Evolutionary conservation across 2,797 vertebrate species (phyloP).

Genomic region (Enteromius thamalakanensis): DNA sequence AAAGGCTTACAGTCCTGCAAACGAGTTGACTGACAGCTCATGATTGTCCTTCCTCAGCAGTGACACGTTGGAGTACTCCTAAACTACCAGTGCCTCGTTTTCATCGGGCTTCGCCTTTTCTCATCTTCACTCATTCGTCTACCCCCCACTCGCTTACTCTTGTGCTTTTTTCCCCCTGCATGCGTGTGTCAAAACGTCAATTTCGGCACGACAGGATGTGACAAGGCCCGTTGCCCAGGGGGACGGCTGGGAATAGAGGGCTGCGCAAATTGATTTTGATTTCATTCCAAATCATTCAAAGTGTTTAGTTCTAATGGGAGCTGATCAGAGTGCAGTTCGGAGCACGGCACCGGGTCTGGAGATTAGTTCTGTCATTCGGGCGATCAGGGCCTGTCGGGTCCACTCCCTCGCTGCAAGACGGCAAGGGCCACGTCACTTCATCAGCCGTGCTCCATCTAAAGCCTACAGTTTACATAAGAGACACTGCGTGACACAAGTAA

Average conservation of each 20-base stretch:
- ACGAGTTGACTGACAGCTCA: constrained; percentile 71
- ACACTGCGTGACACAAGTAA: constrained; percentile 9
- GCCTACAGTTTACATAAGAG: constrained; percentile 64
- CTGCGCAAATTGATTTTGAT: constrained; percentile 85
- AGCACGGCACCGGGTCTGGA: constrained; percentile 71
- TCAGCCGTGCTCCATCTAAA: constrained; percentile 51
- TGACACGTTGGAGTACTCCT: constrained; percentile 66
- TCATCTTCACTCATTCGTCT: constrained; percentile 60
- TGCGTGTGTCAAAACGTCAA: constrained; percentile 83
- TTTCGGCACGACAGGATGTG: constrained; percentile 78
- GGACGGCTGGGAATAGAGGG: constrained; percentile 74
- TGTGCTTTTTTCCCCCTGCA: constrained; percentile 52
- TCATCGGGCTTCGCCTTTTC: constrained; percentile 57
- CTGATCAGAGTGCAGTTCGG: constrained; percentile 81
- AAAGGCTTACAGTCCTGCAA: constrained; percentile 42
- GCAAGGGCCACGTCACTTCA: constrained; percentile 39
- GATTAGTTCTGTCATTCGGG: constrained; percentile 80
- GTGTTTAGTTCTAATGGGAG: constrained; percentile 82
- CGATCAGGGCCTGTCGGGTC: constrained; percentile 76
- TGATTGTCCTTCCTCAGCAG: constrained; percentile 73
- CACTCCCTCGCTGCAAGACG: constrained; percentile 46
- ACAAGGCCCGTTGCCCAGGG: constrained; percentile 77
- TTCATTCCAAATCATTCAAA: constrained; percentile 86
- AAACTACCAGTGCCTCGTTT: constrained; percentile 66
- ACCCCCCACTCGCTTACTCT: constrained; percentile 43